Conservation (phyloP, 2,888 invertebrate species). For the Oligia fasciuncula region DNA sequence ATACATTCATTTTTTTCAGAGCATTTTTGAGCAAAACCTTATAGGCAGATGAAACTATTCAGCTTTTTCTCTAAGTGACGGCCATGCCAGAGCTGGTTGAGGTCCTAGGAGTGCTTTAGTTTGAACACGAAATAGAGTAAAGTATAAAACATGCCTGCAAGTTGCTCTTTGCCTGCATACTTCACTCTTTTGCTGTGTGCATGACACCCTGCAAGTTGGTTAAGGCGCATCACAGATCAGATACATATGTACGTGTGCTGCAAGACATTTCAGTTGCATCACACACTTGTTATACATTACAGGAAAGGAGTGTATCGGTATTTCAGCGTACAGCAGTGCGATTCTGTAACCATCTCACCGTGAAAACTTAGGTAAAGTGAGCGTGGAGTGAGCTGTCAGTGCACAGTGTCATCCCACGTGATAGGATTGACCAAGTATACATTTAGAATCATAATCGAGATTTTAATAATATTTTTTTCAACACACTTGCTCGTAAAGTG, state of each 20-base stretch:
- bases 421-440: too few species aligned
- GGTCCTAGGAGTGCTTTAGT: constrained; percentile 9
- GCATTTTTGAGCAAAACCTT: not conserved
- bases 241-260: constrained; percentile 39
- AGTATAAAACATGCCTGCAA: constrained; percentile 41
- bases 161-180: constrained; percentile 26
- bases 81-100: constrained; percentile 37
- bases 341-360: too few species aligned
- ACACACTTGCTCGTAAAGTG: too few species aligned
- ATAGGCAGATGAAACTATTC: constrained; percentile 16
- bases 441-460: too few species aligned
- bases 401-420: too few species aligned
- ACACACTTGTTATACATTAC: constrained; percentile 14
- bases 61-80: constrained; percentile 12
- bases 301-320: not conserved
- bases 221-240: constrained; percentile 47
- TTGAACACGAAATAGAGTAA: not conserved
- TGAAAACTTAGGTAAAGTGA: too few species aligned
- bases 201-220: constrained; percentile 50
- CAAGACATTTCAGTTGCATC: constrained; percentile 39
- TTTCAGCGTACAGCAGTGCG: not conserved
- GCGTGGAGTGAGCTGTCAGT: too few species aligned
- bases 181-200: constrained; percentile 49
- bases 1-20: not conserved
- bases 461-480: too few species aligned